Base-by-base conservation (phyloP, 2,888 invertebrate species). In the Dusona sp. region DNA sequence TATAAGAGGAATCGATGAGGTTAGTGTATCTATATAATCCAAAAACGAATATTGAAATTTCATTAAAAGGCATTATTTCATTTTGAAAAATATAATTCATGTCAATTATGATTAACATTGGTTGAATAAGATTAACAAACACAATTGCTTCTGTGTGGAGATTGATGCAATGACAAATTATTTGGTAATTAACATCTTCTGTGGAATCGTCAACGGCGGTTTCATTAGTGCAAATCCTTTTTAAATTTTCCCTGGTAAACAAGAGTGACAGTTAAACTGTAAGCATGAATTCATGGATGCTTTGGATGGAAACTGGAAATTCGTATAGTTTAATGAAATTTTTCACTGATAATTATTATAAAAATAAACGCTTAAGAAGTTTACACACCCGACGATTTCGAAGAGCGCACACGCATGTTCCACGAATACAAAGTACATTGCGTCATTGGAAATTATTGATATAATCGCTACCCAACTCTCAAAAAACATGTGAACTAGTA, bases 351-450 rank as follows among this genome's bases (percentile, higher is more conserved):
- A n/a, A n/a, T n/a, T n/a, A n/a, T 33, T n/a, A 33, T 57, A 16
- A 19, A 68, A 8, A 33, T 8, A 19, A 9, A 4, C 3, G 3
- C 16, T 61, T 29, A 1, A 16, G 16, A 29, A 61, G 4, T 16
- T 61, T 61, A 42, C 77, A 2, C 79, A 89, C 89, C 83, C 86
- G 6, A 87, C 80, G 11, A 89, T 61, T 65, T 86, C 79, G 64
- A 89, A 86, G 9, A 89, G 38, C 9, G 65, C 89, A 61, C 89
- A 89, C n/a, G 83, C 84, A 65, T 89, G 88, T 57, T 87, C 86
- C 3, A 85, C 88, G 22, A 86, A 42, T n/a, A 72, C 45, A 19
- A 84, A 78, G 13, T 82, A 84, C 57, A 74, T 83, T 0, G 79
- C 78, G 67, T 89, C 89, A 4, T 45, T 79, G 0, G 86, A 79